Evolutionary conservation across 1,140 invertebrate genomes (phyloP).

Genomic region (Drosophila guanche): DNA sequence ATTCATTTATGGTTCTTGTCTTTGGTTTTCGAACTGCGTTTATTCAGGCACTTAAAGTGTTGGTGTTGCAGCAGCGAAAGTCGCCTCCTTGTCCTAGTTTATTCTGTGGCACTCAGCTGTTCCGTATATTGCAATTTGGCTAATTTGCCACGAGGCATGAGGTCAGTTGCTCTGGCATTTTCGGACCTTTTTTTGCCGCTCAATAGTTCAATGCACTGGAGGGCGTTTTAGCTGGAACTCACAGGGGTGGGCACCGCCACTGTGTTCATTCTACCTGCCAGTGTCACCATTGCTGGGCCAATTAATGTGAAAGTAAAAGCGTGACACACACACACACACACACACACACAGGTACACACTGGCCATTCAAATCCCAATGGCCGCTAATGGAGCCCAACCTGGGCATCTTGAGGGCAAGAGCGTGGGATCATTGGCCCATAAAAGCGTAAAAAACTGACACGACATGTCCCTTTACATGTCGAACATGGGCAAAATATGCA

Average conservation of each 20-base stretch:
- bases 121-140: too few species aligned
- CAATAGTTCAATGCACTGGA: neutral
- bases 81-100: too few species aligned
- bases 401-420: conserved; percentile 38
- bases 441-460: conserved; percentile 49
- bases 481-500: conserved; percentile 70
- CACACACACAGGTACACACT: neutral
- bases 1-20: too few species aligned
- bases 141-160: too few species aligned
- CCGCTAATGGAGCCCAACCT: conserved; percentile 53
- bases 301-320: conserved; percentile 69
- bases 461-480: conserved; percentile 72
- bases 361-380: conserved; percentile 34
- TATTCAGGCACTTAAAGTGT: conserved; percentile 30
- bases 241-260: too few species aligned
- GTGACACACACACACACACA: conserved; percentile 1
- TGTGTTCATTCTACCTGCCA: too few species aligned
- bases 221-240: conserved; percentile 6
- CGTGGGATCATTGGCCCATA: conserved; percentile 30
- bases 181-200: too few species aligned
- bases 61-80: neutral
- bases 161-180: too few species aligned
- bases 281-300: conserved; percentile 22
- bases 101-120: too few species aligned
- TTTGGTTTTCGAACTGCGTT: too few species aligned